Percentiles rank a stretch among this genome's conserved stretches.
These are phyloP conservation scores for Thecocarcelia acutangulata DNA, from an alignment of 2,888 invertebrate species.

Conservation along the genomic window DNA sequence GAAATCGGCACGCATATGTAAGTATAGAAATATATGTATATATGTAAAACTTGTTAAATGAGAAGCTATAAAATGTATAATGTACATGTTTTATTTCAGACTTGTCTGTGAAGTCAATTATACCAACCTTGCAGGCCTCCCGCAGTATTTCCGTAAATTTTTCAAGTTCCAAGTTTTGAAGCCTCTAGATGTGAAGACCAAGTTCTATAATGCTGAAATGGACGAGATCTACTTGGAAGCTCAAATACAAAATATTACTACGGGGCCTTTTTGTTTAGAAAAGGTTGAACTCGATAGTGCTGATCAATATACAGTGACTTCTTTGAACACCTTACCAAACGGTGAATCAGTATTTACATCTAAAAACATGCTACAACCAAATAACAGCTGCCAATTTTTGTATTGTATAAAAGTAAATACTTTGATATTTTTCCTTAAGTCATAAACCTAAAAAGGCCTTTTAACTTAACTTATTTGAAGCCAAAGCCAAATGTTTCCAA, in stretches of 20 bases:
- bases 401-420: constrained; percentile 88
- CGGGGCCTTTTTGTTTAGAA: constrained; percentile 95
- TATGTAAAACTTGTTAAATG: no score
- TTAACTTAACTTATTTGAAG: constrained; percentile 72
- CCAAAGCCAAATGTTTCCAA: constrained; percentile 89
- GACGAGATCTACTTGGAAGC: constrained; percentile 89
- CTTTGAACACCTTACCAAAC: constrained; percentile 86
- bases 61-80: neutral
- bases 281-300: constrained; percentile 97
- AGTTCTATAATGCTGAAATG: constrained; percentile 96
- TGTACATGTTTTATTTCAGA: constrained; percentile 80
- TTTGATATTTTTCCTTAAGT: no score
- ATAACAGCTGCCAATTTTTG: constrained; percentile 96
- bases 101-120: constrained; percentile 98
- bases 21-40: no score
- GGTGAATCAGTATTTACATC: constrained; percentile 89
- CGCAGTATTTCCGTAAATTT: constrained; percentile 95
- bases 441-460: no score
- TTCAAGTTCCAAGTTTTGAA: constrained; percentile 99
- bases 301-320: constrained; percentile 90
- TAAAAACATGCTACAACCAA: constrained; percentile 91
- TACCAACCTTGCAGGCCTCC: constrained; percentile 87
- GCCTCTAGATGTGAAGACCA: constrained; percentile 98
- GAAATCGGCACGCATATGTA: constrained; percentile 98
- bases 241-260: constrained; percentile 96